phyloP scores from a whole-genome alignment of 1,140 invertebrate species.

The Acromyrmex charruanus region DNA sequence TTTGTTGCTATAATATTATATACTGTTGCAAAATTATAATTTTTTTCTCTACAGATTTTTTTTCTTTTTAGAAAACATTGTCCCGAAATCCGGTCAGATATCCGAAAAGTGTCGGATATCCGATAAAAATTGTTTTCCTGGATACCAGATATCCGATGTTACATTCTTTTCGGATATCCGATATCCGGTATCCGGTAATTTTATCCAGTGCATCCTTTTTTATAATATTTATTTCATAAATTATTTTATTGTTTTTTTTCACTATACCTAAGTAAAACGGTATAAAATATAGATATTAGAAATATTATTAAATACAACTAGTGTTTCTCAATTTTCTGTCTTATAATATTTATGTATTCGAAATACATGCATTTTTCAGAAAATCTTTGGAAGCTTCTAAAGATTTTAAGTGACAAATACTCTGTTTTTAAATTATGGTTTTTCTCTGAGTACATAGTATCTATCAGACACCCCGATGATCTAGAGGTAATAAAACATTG shows the following conservation, averaged over 20 bases:
- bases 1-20: no score
- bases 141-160: no score
- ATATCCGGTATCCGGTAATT: no score
- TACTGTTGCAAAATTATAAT: no score
- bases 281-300: background rate
- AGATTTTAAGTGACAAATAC: background rate
- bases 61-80: no score
- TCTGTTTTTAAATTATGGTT: background rate
- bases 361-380: background rate
- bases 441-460: background rate
- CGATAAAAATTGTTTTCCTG: no score
- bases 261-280: background rate
- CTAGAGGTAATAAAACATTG: constrained; percentile 9
- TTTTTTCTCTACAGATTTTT: no score
- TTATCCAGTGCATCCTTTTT: no score
- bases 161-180: no score
- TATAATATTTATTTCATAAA: background rate
- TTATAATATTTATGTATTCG: background rate
- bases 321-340: background rate
- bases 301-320: background rate
- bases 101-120: no score
- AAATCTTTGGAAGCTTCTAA: background rate
- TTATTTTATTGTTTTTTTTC: background rate
- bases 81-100: no score
- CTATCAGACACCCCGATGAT: constrained; percentile 40